Conservation (phyloP, 2,888 invertebrate genomes). For the Drosophila birchii region DNA sequence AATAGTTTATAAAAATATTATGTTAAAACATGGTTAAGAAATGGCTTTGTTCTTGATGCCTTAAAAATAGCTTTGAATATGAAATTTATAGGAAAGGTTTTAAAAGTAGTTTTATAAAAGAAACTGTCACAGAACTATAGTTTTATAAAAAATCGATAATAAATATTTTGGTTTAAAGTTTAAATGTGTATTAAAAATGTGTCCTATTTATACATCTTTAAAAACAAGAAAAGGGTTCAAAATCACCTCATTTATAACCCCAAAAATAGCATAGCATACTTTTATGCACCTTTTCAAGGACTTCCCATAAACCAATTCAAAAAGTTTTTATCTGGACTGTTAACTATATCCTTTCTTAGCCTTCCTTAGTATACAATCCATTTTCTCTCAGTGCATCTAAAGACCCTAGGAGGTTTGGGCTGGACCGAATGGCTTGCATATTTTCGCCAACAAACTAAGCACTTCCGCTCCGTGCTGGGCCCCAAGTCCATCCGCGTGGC, state of each 20-base stretch:
- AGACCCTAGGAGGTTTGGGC: constrained; percentile 6
- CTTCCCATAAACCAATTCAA: no score
- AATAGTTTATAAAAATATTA: no score
- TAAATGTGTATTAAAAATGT: not conserved
- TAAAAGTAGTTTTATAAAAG: not conserved
- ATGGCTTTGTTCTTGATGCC: not conserved
- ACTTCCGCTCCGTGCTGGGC: constrained; percentile 60
- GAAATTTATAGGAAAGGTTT: not conserved
- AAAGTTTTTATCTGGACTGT: not conserved
- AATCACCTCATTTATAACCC: no score
- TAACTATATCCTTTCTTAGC: not conserved
- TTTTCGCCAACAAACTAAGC: constrained; percentile 75
- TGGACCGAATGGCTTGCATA: constrained; percentile 58
- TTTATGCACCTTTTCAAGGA: not conserved
- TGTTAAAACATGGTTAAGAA: not conserved
- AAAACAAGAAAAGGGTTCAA: not conserved
- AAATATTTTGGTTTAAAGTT: not conserved
- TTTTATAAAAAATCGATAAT: not conserved
- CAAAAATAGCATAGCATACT: not conserved
- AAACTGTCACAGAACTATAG: not conserved
- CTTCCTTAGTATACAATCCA: not conserved
- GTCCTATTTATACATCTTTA: not conserved
- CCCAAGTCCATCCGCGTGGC: constrained; percentile 33
- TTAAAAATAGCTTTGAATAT: not conserved
- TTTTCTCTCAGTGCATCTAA: constrained; percentile 6